Percentiles rank a stretch among this genome's conserved stretches.
Evolutionary conservation across 92 coral and sea anemone genomes (phyloP).

Genomic region (Phenganax subtilis): DNA sequence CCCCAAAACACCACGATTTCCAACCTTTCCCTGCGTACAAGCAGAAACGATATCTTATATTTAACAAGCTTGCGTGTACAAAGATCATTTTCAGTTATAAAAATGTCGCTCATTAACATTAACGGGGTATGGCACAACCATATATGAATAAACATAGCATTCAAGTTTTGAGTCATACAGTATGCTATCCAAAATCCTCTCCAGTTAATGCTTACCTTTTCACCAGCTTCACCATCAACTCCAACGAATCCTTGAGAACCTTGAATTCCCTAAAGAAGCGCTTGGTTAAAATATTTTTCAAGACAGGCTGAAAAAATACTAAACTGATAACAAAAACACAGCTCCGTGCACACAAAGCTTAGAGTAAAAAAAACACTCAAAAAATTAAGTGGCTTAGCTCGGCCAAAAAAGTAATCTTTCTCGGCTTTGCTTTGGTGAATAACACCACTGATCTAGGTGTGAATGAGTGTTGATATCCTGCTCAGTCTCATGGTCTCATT

Average conservation of each 20-base stretch:
- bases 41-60: neutral
- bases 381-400: neutral
- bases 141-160: too few species aligned
- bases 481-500: too few species aligned
- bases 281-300: neutral
- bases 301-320: neutral
- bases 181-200: neutral
- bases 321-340: neutral
- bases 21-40: conserved; percentile 48
- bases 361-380: neutral
- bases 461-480: too few species aligned
- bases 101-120: too few species aligned
- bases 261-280: conserved; percentile 20
- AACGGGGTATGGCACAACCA: too few species aligned
- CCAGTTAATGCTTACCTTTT: conserved; percentile 22
- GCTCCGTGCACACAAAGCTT: neutral
- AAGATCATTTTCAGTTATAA: too few species aligned
- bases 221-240: conserved; percentile 45
- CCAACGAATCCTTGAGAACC: conserved; percentile 52
- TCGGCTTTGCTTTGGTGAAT: neutral
- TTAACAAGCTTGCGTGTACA: too few species aligned
- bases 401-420: neutral
- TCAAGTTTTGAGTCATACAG: too few species aligned
- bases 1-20: conserved; percentile 58
- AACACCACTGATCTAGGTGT: too few species aligned